phyloP scores from a whole-genome alignment of 37 sponge, comb jelly and placozoan species.

The Aphrocallistes beatrix region DNA sequence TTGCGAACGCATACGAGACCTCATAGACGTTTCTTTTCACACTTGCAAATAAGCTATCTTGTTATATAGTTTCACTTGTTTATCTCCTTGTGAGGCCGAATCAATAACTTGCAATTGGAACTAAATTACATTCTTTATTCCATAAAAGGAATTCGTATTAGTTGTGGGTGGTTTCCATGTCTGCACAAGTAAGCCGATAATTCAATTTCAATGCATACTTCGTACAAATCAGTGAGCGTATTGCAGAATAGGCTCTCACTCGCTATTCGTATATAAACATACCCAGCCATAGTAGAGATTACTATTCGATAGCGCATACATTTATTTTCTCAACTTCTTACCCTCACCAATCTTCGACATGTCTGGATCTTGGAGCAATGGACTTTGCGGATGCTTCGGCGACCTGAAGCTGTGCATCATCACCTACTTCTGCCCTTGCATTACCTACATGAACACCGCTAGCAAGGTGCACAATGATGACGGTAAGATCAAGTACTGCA shows the following conservation, averaged over 20 bases:
- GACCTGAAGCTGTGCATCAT: slow-evolving; percentile 48
- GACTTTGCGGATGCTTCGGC: slow-evolving; percentile 47
- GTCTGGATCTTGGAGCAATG: slow-evolving; percentile 34
- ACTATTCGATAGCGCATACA: too few relatives aligned
- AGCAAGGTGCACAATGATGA: slow-evolving; percentile 39
- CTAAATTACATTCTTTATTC: slow-evolving; percentile 5
- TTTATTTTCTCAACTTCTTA: slow-evolving; percentile 1
- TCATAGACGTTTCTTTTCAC: too few relatives aligned
- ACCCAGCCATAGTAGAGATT: too few relatives aligned
- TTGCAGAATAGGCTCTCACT: slow-evolving; percentile 3
- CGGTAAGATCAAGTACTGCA: slow-evolving; percentile 42
- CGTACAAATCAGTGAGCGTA: neutral
- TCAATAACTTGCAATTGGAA: neutral
- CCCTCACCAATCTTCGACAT: neutral
- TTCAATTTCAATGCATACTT: neutral
- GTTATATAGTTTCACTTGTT: neutral
- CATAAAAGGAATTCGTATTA: neutral
- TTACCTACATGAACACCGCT: slow-evolving; percentile 53
- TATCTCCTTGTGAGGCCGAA: neutral
- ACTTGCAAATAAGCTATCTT: too few relatives aligned
- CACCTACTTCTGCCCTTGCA: slow-evolving; percentile 49
- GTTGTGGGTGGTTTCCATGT: slow-evolving; percentile 9
- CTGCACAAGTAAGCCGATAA: neutral
- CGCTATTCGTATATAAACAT: too few relatives aligned
- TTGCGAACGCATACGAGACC: too few relatives aligned